Evolutionary conservation across 2,113 vertebrate genomes (phyloP), one percentile per base, ranked within the genome.

Genomic region (Clarias gariepinus): DNA sequence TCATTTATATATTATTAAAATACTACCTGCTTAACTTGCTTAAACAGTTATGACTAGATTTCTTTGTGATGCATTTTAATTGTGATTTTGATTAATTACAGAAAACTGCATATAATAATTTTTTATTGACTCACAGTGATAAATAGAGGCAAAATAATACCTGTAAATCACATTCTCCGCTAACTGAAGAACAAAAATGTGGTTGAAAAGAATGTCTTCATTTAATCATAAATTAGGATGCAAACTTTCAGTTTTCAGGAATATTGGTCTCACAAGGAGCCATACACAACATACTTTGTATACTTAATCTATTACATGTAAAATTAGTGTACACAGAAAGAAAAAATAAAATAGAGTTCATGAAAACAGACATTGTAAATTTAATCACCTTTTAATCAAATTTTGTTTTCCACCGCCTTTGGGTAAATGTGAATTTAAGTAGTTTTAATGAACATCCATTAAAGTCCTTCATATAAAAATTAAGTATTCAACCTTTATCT

Each of bases 181-280:
- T 36, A 41, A 80, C 28, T 36, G 47, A 77, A 69, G 7, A 36
- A 82, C 69, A 82, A 84, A 82, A 82, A n/a, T 55, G 2, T 52
- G 23, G 18, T 41, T n/a, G 53, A 66, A 86, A 41, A 58, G 4
- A 61, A 82, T 87, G 84, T 90, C 73, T 89, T 92, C 15, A 89
- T 90, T 91, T 92, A 83, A 92, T 92, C 87, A 92, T 92, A 92
- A 92, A 92, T 93, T 91, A 94, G 84, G 93, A 91, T 91, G 93
- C 83, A 92, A 92, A 93, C 89, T 91, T 91, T 87, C n/a, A 92
- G 91, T 93, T 82, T 91, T 93, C 90, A 93, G 89, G 87, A 93
- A 92, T 91, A 87, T 89, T 85, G 89, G 87, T 92, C 80, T 87
- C 82, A 91, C 36, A 87, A 47, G 85, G 89, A 90, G 90, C 87